A percentile compares a stretch with the other conserved stretches of the same genome.
These are phyloP conservation scores for Mellivora capensis DNA, from an alignment of 2,113 vertebrate genomes.

Conservation along the genomic window DNA sequence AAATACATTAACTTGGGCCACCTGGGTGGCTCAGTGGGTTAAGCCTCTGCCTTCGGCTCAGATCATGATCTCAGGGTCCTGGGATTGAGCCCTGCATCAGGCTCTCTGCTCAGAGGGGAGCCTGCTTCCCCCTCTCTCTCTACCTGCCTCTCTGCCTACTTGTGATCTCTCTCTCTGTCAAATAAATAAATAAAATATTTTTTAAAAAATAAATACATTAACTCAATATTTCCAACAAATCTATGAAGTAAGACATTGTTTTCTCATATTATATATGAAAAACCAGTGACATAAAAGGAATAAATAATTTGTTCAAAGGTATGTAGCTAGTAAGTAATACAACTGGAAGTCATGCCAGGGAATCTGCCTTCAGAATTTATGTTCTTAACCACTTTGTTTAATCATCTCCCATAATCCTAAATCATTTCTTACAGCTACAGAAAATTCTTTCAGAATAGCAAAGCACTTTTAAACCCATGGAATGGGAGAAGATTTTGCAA, in stretches of 20 bases:
- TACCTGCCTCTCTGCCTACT: no score
- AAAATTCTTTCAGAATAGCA: neutral
- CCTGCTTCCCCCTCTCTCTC: no score
- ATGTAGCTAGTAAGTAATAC: neutral
- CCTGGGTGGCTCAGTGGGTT: no score
- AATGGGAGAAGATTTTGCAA: no score
- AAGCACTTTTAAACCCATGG: neutral
- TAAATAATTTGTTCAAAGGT: neutral
- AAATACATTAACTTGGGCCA: neutral
- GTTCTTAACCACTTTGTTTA: neutral
- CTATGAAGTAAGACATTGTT: neutral
- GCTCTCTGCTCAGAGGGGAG: no score
- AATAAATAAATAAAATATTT: no score
- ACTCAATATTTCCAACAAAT: neutral
- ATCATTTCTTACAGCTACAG: neutral
- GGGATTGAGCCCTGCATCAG: no score
- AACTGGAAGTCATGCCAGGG: neutral
- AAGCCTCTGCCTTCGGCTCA: no score
- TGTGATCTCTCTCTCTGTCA: no score
- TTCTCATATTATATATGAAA: neutral
- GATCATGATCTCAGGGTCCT: no score
- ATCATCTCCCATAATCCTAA: neutral
- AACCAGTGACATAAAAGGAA: neutral
- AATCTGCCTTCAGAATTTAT: neutral
- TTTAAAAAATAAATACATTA: neutral